These are phyloP conservation scores for Microcebus griseorufus DNA, from an alignment of 2,113 vertebrate genomes.

Conservation along the genomic window DNA sequence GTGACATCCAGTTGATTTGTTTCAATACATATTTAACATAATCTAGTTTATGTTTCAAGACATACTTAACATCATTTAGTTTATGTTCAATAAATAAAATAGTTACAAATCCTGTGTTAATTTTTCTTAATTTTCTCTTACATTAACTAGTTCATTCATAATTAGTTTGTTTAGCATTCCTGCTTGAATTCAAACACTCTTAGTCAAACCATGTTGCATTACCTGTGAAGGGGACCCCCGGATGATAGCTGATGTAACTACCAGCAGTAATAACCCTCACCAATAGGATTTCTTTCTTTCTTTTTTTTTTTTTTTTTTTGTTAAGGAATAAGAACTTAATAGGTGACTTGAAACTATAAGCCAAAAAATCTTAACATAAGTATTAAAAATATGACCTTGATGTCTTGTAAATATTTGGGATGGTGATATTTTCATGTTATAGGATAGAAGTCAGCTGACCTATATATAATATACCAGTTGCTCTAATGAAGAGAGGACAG, in stretches of 20 bases:
- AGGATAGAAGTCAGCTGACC: neutral
- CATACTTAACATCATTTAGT: neutral
- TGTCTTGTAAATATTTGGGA: slow-evolving; percentile 8
- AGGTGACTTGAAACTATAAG: neutral
- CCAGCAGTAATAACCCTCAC: neutral
- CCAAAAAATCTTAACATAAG: neutral
- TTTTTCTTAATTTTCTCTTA: neutral
- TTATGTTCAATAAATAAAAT: neutral
- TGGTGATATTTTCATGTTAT: neutral
- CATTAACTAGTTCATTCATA: neutral
- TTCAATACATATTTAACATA: neutral
- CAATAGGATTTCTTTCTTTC: neutral
- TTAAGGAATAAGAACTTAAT: neutral
- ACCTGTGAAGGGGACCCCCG: neutral
- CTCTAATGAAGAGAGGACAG: neutral
- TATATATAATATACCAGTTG: neutral
- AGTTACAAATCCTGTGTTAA: neutral
- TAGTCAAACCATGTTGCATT: neutral
- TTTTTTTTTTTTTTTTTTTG: neutral
- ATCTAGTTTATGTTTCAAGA: neutral
- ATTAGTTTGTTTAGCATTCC: neutral
- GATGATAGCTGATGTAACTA: neutral
- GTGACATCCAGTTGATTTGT: neutral
- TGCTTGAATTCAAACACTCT: neutral
- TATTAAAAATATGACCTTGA: neutral